Conservation (phyloP, 2,113 vertebrate species). For the Morone chrysops region DNA sequence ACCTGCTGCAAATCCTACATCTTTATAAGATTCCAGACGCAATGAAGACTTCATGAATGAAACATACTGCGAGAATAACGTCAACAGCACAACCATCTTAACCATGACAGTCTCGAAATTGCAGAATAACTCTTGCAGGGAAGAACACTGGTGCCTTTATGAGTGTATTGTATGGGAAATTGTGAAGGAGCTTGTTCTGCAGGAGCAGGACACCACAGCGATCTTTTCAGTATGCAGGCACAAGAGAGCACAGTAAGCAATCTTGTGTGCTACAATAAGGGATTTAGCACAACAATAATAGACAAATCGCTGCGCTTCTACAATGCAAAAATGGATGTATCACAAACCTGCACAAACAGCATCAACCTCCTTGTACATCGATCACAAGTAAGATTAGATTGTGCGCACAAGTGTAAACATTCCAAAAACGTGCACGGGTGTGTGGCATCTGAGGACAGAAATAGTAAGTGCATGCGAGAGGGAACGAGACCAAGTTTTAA, state of each 20-base stretch:
- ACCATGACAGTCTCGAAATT: constrained; percentile 5
- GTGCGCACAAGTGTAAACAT: constrained; percentile 44
- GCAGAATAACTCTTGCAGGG: constrained; percentile 33
- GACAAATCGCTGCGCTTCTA: constrained; percentile 7
- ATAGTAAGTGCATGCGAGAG: constrained; percentile 66
- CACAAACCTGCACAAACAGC: constrained; percentile 14
- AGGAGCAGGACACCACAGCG: constrained; percentile 47
- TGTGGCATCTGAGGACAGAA: constrained; percentile 56
- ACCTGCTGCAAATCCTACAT: constrained; percentile 73
- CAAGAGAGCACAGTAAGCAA: constrained; percentile 44
- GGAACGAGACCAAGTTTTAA: constrained; percentile 63
- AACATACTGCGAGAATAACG: neutral
- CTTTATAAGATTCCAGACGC: constrained; percentile 22
- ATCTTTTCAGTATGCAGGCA: constrained; percentile 59
- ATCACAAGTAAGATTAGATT: constrained; percentile 27
- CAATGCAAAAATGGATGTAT: neutral
- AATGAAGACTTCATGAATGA: neutral
- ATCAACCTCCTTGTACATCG: neutral
- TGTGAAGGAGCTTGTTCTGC: constrained; percentile 64
- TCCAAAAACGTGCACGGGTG: constrained; percentile 20
- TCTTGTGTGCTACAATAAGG: constrained; percentile 40
- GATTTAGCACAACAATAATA: constrained; percentile 29
- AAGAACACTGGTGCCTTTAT: constrained; percentile 66
- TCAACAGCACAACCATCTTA: constrained; percentile 10
- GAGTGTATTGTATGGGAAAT: constrained; percentile 48